These are phyloP conservation scores for Neocrepidodera transversa DNA, from an alignment of 2,888 invertebrate species.

Conservation along the genomic window DNA sequence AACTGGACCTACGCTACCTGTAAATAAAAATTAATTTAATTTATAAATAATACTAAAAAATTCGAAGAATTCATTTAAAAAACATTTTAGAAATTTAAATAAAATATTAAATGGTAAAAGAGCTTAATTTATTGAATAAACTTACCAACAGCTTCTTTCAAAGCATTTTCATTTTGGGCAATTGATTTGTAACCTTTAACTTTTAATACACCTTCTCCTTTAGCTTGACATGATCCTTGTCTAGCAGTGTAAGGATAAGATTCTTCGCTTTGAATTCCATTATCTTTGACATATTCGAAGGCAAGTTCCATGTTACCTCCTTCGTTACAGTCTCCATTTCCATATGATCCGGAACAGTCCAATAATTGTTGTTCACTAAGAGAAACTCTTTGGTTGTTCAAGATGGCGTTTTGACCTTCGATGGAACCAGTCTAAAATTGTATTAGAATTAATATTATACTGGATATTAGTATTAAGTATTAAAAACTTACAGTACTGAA, in stretches of 20 bases:
- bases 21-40: neutral
- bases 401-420: constrained; percentile 87
- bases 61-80: neutral
- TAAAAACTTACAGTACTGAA: constrained; percentile 65
- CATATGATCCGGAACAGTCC: constrained; percentile 73
- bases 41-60: neutral
- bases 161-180: neutral
- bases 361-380: constrained; percentile 84
- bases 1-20: constrained; percentile 28
- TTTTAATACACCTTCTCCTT: constrained; percentile 63
- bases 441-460: neutral
- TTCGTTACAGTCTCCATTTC: constrained; percentile 83
- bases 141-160: constrained; percentile 65
- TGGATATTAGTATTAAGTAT: neutral
- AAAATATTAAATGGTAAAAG: too few relatives aligned
- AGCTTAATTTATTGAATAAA: too few relatives aligned
- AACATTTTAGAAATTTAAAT: neutral
- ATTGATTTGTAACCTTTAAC: constrained; percentile 47
- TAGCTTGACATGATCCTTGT: constrained; percentile 44
- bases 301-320: constrained; percentile 82
- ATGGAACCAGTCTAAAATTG: constrained; percentile 53
- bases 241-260: constrained; percentile 75
- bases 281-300: constrained; percentile 79
- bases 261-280: constrained; percentile 83
- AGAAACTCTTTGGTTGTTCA: constrained; percentile 77